These are phyloP conservation scores for Microtus richardsoni DNA, from an alignment of 2,113 vertebrate genomes.

Conservation along the genomic window DNA sequence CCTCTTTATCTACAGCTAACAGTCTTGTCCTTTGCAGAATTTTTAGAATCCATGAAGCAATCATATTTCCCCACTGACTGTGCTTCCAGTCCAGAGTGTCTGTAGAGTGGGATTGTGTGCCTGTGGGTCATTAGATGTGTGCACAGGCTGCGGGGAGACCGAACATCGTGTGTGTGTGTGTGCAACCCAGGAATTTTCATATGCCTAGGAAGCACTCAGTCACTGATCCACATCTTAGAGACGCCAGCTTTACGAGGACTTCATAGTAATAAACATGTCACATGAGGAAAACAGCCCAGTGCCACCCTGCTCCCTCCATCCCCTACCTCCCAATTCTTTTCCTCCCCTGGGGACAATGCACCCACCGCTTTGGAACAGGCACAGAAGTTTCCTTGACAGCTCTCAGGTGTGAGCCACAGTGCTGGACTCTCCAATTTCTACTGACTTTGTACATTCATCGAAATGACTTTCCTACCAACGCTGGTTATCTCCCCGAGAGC, in stretches of 20 bases:
- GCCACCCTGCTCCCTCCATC: no score
- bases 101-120: background rate
- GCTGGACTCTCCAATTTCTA: background rate
- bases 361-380: no score
- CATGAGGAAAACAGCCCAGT: background rate
- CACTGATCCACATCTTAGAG: background rate
- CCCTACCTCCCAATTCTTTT: background rate
- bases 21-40: background rate
- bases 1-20: background rate
- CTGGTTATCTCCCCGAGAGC: background rate
- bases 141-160: background rate
- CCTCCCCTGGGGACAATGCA: no score
- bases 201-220: background rate
- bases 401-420: background rate
- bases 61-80: background rate
- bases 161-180: background rate
- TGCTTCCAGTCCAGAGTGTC: background rate
- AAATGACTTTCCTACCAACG: background rate
- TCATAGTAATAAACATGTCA: background rate
- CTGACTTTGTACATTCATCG: background rate
- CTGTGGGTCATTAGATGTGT: background rate
- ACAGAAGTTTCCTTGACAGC: background rate
- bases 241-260: background rate
- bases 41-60: background rate
- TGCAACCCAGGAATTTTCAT: background rate